Percentiles rank a stretch among this genome's conserved stretches.
These are phyloP conservation scores for Hybos culiciformis DNA, from an alignment of 2,888 invertebrate species.

Conservation along the genomic window DNA sequence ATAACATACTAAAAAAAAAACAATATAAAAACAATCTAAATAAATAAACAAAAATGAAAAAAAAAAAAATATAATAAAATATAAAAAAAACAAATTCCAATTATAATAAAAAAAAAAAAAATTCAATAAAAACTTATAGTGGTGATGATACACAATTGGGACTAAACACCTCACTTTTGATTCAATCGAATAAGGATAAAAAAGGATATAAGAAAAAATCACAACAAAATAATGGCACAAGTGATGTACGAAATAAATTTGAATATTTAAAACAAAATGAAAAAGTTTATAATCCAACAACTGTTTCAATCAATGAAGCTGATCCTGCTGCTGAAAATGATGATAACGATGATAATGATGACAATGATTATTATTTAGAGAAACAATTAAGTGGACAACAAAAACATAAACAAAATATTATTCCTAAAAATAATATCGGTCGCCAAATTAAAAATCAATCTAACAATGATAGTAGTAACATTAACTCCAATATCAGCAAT, in stretches of 20 bases:
- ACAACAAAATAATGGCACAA: neutral
- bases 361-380: too few relatives aligned
- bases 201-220: neutral
- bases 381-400: too few relatives aligned
- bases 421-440: too few relatives aligned
- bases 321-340: slow-evolving; percentile 18
- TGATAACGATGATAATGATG: too few relatives aligned
- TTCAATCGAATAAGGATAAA: slow-evolving; percentile 2
- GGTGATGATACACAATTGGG: slow-evolving; percentile 4
- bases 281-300: slow-evolving; percentile 32
- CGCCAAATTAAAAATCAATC: too few relatives aligned
- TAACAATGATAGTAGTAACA: too few relatives aligned
- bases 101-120: too few relatives aligned
- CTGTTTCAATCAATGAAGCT: slow-evolving; percentile 22
- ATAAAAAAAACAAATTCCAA: slow-evolving; percentile 1
- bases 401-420: too few relatives aligned
- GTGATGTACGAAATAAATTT: neutral
- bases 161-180: slow-evolving; percentile 6
- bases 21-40: neutral
- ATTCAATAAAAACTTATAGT: too few relatives aligned
- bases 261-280: neutral
- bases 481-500: too few relatives aligned
- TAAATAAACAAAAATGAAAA: slow-evolving; percentile 2
- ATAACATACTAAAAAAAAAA: too few relatives aligned
- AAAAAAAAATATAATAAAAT: neutral